These are phyloP conservation scores for Leptinotarsa texana DNA, from an alignment of 1,140 invertebrate species.

Conservation along the genomic window DNA sequence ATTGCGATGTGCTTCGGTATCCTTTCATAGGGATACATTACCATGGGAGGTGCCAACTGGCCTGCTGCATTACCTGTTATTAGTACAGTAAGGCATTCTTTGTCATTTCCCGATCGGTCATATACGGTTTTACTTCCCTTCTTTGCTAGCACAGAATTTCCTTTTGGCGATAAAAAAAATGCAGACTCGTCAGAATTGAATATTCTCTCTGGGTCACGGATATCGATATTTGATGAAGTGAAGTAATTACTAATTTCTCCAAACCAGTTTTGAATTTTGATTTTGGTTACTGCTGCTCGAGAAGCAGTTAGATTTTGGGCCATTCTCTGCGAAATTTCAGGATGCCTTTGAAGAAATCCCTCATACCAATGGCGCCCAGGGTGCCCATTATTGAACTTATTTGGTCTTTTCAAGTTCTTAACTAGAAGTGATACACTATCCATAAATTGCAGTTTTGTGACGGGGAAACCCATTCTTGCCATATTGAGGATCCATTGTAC, in stretches of 20 bases:
- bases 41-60: constrained; percentile 22
- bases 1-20: constrained; percentile 16
- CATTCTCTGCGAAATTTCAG: not conserved
- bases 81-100: constrained; percentile 20
- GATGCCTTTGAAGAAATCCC: constrained; percentile 10
- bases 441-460: no score
- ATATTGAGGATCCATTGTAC: no score
- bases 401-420: constrained; percentile 10
- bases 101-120: not conserved
- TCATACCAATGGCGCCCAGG: constrained; percentile 8
- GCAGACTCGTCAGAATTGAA: constrained; percentile 22
- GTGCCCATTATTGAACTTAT: constrained; percentile 11
- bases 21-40: constrained; percentile 26
- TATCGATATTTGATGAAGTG: not conserved
- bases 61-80: constrained; percentile 25
- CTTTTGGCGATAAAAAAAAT: constrained; percentile 14
- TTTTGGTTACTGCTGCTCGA: constrained; percentile 7
- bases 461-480: no score
- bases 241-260: constrained; percentile 1
- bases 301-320: constrained; percentile 18
- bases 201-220: constrained; percentile 12
- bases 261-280: constrained; percentile 10
- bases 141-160: constrained; percentile 9
- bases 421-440: no score
- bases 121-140: constrained; percentile 9